Percentiles rank a stretch among this genome's conserved stretches.
phyloP scores from a whole-genome alignment of 23 tunicate species.

The Aplidium turbinatum region DNA sequence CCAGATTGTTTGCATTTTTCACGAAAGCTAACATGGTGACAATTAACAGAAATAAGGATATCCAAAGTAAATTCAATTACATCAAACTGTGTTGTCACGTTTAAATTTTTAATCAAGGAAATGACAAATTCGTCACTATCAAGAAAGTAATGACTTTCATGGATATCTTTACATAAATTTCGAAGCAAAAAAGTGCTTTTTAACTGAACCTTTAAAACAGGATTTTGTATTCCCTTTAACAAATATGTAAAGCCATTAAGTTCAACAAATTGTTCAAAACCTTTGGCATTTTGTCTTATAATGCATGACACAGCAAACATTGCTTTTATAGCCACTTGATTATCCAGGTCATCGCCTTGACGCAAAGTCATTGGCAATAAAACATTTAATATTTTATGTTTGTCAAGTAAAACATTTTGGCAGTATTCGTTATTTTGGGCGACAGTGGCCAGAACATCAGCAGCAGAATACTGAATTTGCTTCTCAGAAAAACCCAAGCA shows the following conservation, averaged over 20 bases:
- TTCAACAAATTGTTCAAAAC: slow-evolving; percentile 20
- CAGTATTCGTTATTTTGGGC: slow-evolving; percentile 75
- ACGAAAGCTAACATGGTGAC: slow-evolving; percentile 12
- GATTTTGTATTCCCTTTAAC: slow-evolving; percentile 31
- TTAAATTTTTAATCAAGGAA: neutral
- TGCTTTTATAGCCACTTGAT: slow-evolving; percentile 29
- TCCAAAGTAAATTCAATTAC: slow-evolving; percentile 28
- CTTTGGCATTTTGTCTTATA: slow-evolving; percentile 49
- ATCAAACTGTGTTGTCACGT: neutral
- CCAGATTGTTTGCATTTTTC: slow-evolving; percentile 7
- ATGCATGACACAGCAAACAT: slow-evolving; percentile 64
- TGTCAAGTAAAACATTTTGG: slow-evolving; percentile 48
- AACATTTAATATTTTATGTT: slow-evolving; percentile 6
- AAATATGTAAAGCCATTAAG: slow-evolving; percentile 49
- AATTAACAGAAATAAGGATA: neutral
- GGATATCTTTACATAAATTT: slow-evolving; percentile 41
- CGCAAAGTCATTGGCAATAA: neutral
- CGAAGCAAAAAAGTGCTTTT: slow-evolving; percentile 41
- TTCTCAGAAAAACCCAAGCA: slow-evolving; percentile 19
- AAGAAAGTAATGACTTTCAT: slow-evolving; percentile 3
- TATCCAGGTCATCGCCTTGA: slow-evolving; percentile 1
- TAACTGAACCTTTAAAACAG: slow-evolving; percentile 20
- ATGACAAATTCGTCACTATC: slow-evolving; percentile 2
- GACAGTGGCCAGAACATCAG: slow-evolving; percentile 38
- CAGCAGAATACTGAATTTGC: slow-evolving; percentile 33